These are phyloP conservation scores for Myocastor coypus DNA, from an alignment of 2,113 vertebrate genomes.

Conservation along the genomic window DNA sequence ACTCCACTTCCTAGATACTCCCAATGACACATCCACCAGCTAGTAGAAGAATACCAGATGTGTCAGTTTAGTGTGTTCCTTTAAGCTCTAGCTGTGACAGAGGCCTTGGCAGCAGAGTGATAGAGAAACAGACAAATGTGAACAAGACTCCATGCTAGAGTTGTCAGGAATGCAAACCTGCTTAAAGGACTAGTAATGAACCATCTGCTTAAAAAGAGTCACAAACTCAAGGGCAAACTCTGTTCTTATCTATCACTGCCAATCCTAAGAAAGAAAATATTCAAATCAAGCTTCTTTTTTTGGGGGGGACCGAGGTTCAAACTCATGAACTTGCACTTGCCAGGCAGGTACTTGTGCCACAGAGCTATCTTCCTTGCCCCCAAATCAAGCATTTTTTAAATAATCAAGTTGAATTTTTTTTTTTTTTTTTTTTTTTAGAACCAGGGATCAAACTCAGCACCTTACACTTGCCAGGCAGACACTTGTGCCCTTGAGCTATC, in stretches of 20 bases:
- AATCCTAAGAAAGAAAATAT: slow-evolving; percentile 29
- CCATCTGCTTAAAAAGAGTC: not conserved
- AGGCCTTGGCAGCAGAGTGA: not conserved
- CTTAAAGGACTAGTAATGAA: not conserved
- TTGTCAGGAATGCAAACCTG: not conserved
- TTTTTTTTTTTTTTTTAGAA: too few species aligned
- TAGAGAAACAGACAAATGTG: not conserved
- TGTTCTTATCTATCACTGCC: not conserved
- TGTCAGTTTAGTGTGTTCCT: not conserved
- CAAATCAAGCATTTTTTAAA: too few species aligned
- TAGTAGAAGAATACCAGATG: not conserved
- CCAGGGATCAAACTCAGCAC: too few species aligned
- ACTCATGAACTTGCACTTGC: too few species aligned
- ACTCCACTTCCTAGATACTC: not conserved
- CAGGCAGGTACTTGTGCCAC: too few species aligned
- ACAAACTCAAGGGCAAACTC: not conserved
- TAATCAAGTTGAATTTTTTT: too few species aligned
- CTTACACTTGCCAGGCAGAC: too few species aligned
- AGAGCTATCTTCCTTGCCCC: too few species aligned
- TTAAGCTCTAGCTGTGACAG: not conserved
- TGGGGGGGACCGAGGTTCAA: too few species aligned
- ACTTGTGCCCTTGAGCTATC: too few species aligned
- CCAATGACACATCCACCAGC: not conserved
- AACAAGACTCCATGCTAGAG: not conserved
- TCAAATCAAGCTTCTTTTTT: slow-evolving; percentile 67